These are phyloP conservation scores for Megaleporinus macrocephalus DNA, from an alignment of 2,113 vertebrate species.

Conservation along the genomic window DNA sequence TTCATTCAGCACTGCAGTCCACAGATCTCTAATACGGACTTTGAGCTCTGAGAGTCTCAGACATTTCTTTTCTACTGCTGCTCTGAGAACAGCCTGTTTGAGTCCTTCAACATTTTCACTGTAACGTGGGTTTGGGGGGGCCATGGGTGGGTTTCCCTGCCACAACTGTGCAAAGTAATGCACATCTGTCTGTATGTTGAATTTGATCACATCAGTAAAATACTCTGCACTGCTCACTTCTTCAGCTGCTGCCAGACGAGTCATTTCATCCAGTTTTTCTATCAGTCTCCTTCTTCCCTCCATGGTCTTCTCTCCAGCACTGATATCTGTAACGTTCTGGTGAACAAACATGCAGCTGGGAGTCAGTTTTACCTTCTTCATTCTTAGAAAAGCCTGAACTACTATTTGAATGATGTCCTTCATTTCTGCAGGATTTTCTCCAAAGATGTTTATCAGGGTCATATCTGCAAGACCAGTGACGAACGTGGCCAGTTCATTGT, in stretches of 20 bases:
- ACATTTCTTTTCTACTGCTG: background rate
- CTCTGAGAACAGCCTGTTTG: slow-evolving; percentile 26
- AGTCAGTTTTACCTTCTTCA: too few relatives aligned
- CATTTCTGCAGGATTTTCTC: background rate
- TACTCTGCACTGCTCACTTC: slow-evolving; percentile 59
- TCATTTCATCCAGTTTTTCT: slow-evolving; percentile 68
- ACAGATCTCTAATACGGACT: slow-evolving; percentile 66
- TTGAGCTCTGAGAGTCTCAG: slow-evolving; percentile 60
- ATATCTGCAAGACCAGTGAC: background rate
- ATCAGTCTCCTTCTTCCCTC: slow-evolving; percentile 57
- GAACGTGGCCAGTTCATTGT: background rate
- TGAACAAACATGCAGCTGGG: too few relatives aligned
- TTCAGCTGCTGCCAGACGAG: slow-evolving; percentile 61
- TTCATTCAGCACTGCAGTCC: slow-evolving; percentile 55
- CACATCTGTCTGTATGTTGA: slow-evolving; percentile 60
- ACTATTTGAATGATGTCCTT: slow-evolving; percentile 3
- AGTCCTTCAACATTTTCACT: slow-evolving; percentile 49
- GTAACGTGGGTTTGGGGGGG: slow-evolving; percentile 54
- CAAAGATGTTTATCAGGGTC: slow-evolving; percentile 3
- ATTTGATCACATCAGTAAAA: slow-evolving; percentile 64
- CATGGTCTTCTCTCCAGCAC: background rate
- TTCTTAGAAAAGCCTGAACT: background rate
- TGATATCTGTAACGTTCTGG: background rate
- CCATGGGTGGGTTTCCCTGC: slow-evolving; percentile 59
- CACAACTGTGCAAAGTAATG: slow-evolving; percentile 56